Conservation (phyloP, 2,888 invertebrate genomes). For the Oscheius sp. region DNA sequence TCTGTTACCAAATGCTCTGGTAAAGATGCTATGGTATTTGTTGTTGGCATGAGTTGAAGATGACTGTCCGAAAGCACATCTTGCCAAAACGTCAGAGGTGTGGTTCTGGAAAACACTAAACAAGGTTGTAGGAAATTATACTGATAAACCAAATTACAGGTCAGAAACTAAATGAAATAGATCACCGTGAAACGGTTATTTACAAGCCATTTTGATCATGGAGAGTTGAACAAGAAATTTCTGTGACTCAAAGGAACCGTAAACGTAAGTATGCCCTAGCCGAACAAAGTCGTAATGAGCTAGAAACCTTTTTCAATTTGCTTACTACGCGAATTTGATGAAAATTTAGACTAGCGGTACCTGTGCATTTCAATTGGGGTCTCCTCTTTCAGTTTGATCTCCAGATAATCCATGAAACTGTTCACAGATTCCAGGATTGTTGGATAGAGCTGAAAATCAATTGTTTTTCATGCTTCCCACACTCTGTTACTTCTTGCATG, state of each 20-base stretch:
- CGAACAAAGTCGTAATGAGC: too few species aligned
- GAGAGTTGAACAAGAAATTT: too few species aligned
- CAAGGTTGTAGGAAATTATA: neutral
- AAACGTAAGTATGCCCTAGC: too few species aligned
- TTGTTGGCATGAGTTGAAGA: constrained; percentile 42
- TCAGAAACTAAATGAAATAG: neutral
- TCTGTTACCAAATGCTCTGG: constrained; percentile 41
- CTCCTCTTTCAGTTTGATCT: neutral
- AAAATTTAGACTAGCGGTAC: neutral
- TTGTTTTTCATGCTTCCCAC: neutral
- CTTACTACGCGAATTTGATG: too few species aligned
- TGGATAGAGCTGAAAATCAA: constrained; percentile 28
- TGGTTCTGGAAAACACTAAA: constrained; percentile 61
- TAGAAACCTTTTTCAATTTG: too few species aligned
- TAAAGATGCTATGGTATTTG: constrained; percentile 38
- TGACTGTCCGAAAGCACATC: constrained; percentile 58
- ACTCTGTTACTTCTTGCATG: constrained; percentile 44
- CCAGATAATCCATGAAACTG: constrained; percentile 33
- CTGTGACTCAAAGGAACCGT: too few species aligned
- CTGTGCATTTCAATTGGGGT: neutral
- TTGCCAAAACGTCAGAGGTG: constrained; percentile 54
- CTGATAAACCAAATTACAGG: neutral
- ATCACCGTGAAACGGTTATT: neutral
- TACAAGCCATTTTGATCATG: too few species aligned
- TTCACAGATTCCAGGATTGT: constrained; percentile 31